Evolutionary conservation across 2,888 invertebrate species (phyloP).

Genomic region (Patella ulyssiponensis): DNA sequence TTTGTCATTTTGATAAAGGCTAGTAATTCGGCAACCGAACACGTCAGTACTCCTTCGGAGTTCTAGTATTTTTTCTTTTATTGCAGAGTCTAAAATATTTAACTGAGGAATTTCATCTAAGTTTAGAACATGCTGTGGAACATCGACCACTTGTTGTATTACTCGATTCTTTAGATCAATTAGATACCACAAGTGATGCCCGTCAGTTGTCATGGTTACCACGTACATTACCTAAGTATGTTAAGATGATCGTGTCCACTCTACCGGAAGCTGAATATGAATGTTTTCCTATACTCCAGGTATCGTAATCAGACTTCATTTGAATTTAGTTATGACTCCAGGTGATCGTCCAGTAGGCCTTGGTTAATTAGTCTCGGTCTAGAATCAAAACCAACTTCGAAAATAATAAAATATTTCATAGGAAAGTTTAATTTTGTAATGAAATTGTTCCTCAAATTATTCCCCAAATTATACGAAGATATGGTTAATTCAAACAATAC

Average conservation of each 20-base stretch:
- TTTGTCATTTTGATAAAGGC: too few relatives aligned
- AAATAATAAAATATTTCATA: too few relatives aligned
- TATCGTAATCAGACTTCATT: slow-evolving; percentile 17
- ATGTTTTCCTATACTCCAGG: slow-evolving; percentile 53
- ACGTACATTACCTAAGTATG: slow-evolving; percentile 45
- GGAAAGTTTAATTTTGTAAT: too few relatives aligned
- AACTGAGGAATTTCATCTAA: slow-evolving; percentile 41
- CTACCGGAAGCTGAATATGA: slow-evolving; percentile 55
- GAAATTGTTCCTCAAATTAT: too few relatives aligned
- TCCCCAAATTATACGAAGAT: too few relatives aligned
- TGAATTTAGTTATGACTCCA: too few relatives aligned
- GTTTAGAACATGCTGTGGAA: slow-evolving; percentile 35
- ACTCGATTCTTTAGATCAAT: slow-evolving; percentile 61
- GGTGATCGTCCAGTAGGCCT: too few relatives aligned
- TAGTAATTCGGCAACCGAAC: too few relatives aligned
- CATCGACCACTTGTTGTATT: slow-evolving; percentile 48
- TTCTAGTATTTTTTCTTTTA: neutral
- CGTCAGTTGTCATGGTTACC: slow-evolving; percentile 61
- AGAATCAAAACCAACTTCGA: too few relatives aligned
- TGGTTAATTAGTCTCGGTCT: too few relatives aligned
- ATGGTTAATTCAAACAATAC: too few relatives aligned
- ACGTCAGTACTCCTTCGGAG: too few relatives aligned
- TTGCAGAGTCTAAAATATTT: slow-evolving; percentile 49
- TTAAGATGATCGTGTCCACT: slow-evolving; percentile 62
- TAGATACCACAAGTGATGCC: slow-evolving; percentile 54